Conservation (phyloP, 2,113 vertebrate genomes). For the Daboia siamensis region DNA sequence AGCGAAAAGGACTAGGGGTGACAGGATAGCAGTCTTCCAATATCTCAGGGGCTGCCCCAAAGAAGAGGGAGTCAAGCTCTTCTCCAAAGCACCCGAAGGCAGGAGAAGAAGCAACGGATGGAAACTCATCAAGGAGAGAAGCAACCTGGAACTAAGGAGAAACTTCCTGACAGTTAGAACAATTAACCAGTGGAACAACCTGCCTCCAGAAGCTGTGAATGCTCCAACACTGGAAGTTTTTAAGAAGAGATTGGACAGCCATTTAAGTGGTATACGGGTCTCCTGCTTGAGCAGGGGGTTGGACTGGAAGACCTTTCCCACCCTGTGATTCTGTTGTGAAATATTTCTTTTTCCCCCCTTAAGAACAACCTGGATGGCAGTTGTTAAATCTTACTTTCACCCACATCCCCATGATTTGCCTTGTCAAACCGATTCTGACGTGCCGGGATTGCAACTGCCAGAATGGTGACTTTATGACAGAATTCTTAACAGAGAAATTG, state of each 20-base stretch:
- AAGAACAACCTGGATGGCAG: not conserved
- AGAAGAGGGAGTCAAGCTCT: not conserved
- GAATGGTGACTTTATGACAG: not conserved
- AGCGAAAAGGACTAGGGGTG: not conserved
- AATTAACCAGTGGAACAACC: not conserved
- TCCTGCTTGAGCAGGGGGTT: not conserved
- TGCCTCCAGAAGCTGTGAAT: not conserved
- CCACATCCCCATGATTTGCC: too few relatives aligned
- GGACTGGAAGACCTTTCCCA: not conserved
- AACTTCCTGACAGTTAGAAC: not conserved
- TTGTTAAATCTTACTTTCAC: not conserved
- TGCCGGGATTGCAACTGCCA: not conserved
- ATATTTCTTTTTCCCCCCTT: too few relatives aligned
- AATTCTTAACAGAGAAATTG: slow-evolving; percentile 70
- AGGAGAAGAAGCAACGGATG: not conserved
- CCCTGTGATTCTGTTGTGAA: too few relatives aligned
- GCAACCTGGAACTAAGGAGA: not conserved
- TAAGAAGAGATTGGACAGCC: not conserved
- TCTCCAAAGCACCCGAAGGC: not conserved
- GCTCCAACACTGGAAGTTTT: not conserved
- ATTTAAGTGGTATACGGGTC: not conserved
- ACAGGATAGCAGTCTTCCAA: too few relatives aligned
- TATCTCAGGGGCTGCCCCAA: not conserved
- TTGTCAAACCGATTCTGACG: not conserved
- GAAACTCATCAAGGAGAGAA: not conserved